phyloP scores from a whole-genome alignment of 2,113 vertebrate genomes.

The Otolemur garnettii region DNA sequence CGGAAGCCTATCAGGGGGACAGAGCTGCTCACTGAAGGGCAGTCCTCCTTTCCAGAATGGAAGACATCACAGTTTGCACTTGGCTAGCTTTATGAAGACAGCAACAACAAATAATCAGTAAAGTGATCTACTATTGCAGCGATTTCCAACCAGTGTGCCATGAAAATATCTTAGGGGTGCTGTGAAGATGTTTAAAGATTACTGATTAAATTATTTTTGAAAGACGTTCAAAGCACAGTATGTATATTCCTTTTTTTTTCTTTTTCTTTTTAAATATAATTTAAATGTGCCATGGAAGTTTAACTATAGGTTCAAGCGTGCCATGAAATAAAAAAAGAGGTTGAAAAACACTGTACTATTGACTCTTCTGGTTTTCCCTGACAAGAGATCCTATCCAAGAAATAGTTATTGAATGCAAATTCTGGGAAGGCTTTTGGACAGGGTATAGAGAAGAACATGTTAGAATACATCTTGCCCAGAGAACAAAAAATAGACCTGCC shows the following conservation, averaged over 20 bases:
- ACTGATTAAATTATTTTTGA: too few species aligned
- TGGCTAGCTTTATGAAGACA: not conserved
- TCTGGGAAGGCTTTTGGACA: constrained; percentile 9
- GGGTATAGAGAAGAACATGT: not conserved
- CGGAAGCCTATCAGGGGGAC: not conserved
- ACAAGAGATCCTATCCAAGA: constrained; percentile 38
- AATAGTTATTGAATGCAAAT: constrained; percentile 41
- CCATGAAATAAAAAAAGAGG: too few species aligned
- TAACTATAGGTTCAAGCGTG: too few species aligned
- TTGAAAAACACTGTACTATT: not conserved
- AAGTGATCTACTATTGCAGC: not conserved
- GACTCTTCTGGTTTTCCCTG: constrained; percentile 14
- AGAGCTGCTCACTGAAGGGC: constrained; percentile 10
- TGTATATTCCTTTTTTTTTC: too few species aligned
- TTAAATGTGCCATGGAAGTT: too few species aligned
- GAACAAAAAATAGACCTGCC: too few species aligned
- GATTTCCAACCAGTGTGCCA: too few species aligned
- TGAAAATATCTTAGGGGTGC: too few species aligned
- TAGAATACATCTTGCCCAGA: constrained; percentile 1
- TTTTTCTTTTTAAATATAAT: too few species aligned
- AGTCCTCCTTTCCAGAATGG: not conserved
- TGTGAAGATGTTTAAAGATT: too few species aligned
- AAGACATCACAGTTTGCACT: constrained; percentile 7
- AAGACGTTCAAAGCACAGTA: too few species aligned
- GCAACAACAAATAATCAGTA: constrained; percentile 9